These are phyloP conservation scores for Limnephilus marmoratus DNA, from an alignment of 2,888 invertebrate species.

Conservation along the genomic window DNA sequence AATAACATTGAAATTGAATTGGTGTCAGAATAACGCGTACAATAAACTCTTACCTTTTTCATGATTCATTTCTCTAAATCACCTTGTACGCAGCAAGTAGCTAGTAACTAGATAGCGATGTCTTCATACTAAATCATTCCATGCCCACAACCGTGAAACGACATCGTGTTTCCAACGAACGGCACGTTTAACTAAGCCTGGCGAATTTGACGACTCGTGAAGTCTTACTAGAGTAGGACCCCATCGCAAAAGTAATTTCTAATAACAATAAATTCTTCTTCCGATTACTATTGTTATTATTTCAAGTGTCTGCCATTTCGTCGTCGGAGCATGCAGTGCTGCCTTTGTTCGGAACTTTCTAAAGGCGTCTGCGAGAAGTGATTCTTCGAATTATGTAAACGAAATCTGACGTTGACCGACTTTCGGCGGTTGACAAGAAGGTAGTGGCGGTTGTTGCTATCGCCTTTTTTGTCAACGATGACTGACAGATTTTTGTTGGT, in stretches of 20 bases:
- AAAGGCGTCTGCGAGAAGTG: conserved; percentile 3
- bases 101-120: not conserved
- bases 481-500: not conserved
- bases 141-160: not conserved
- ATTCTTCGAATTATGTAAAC: not conserved
- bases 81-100: not conserved
- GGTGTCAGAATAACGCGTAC: not conserved
- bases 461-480: conserved; percentile 8
- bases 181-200: not conserved
- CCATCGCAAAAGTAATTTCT: not conserved
- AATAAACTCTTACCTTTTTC: not conserved
- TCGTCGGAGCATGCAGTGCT: not conserved
- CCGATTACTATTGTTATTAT: not conserved
- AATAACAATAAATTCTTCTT: not conserved
- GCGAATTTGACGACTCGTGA: not conserved
- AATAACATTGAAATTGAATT: not conserved
- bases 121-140: not conserved
- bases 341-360: not conserved
- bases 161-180: not conserved
- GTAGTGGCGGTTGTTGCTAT: not conserved
- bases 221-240: not conserved
- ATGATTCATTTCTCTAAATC: not conserved
- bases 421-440: conserved; percentile 14
- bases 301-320: not conserved
- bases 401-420: conserved; percentile 29